Conservation (phyloP, 2,113 vertebrate genomes). For the Lutjanus erythropterus region DNA sequence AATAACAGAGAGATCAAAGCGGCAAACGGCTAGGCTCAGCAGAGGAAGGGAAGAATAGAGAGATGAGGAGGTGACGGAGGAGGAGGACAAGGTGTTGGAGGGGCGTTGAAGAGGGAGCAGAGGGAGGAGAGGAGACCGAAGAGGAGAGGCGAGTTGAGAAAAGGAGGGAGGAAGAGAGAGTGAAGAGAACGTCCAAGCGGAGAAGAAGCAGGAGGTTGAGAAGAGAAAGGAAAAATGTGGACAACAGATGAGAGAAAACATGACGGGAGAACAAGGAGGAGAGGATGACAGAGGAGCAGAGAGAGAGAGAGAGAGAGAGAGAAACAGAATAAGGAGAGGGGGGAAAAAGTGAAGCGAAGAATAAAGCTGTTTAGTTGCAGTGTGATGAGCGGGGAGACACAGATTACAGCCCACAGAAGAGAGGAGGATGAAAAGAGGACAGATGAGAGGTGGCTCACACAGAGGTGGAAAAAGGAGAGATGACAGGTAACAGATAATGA, state of each 20-base stretch:
- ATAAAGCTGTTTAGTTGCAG: constrained; percentile 29
- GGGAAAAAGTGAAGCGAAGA: constrained; percentile 5
- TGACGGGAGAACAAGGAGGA: neutral
- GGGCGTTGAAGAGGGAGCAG: neutral
- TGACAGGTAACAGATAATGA: constrained; percentile 26
- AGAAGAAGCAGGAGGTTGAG: neutral
- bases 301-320: neutral
- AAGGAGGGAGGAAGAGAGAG: neutral
- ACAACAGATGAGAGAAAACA: constrained; percentile 1
- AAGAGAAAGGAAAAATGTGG: neutral
- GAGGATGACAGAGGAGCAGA: neutral
- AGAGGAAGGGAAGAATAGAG: constrained; percentile 25
- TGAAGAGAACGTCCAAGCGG: neutral
- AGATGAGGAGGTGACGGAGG: neutral
- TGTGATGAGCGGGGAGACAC: constrained; percentile 10
- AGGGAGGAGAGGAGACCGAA: neutral
- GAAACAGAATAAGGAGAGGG: neutral
- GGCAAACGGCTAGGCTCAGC: constrained; percentile 47
- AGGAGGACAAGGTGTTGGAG: too few relatives aligned
- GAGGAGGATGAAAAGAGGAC: constrained; percentile 19
- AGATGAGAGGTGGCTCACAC: constrained; percentile 13
- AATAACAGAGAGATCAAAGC: constrained; percentile 73
- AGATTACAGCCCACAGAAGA: constrained; percentile 33
- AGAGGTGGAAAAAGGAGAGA: constrained; percentile 10
- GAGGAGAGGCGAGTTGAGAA: neutral